These are phyloP conservation scores for Phymorhynchus buccinoides DNA, from an alignment of 1,140 invertebrate species.

Conservation along the genomic window DNA sequence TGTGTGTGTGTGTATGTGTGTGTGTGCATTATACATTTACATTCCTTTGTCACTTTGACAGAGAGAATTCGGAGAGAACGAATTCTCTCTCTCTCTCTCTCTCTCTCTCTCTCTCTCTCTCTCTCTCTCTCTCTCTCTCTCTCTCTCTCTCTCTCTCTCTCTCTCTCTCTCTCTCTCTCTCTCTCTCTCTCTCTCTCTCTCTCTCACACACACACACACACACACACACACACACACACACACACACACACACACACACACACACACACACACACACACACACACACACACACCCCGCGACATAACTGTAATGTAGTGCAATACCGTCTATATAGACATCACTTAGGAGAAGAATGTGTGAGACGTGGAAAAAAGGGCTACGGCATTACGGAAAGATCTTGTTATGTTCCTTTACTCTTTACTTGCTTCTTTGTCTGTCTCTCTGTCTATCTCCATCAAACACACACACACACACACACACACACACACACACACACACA, in stretches of 20 bases:
- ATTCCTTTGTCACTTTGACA: no score
- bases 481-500: neutral
- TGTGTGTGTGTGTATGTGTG: neutral
- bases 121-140: constrained; percentile 17
- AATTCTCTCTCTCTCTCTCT: neutral
- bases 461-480: neutral
- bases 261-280: no score
- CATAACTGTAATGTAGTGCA: neutral
- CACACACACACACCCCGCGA: neutral
- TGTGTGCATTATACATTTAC: neutral
- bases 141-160: constrained; percentile 13
- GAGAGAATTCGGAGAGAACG: no score
- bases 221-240: no score
- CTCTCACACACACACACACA: neutral
- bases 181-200: constrained; percentile 2
- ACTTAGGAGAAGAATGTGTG: no score
- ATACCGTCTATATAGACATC: no score
- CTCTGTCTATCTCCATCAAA: neutral
- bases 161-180: no score
- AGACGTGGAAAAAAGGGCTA: no score
- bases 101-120: constrained; percentile 17
- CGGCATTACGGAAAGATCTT: no score
- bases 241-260: no score
- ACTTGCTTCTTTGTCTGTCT: no score
- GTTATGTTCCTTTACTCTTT: no score